Evolutionary conservation across 2,113 vertebrate species (phyloP).

Genomic region (Hydrolagus affinis): DNA sequence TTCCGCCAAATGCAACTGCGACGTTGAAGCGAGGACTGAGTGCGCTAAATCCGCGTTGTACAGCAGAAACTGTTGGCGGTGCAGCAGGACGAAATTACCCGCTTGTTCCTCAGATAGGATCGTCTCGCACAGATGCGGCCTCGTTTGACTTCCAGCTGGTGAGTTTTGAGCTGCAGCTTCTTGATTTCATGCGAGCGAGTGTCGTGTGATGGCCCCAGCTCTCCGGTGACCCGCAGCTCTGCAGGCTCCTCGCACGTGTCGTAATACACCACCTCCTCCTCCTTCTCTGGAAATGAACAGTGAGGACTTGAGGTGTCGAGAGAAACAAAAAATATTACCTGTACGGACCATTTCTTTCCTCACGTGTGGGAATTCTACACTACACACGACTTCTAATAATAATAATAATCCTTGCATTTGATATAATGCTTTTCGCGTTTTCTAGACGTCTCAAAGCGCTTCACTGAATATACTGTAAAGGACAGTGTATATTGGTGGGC

Average conservation of each 20-base stretch:
- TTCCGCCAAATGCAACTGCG: too few relatives aligned
- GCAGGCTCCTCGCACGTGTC: slow-evolving; percentile 82
- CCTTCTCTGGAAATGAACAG: slow-evolving; percentile 65
- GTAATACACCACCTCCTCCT: slow-evolving; percentile 91
- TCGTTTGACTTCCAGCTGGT: slow-evolving; percentile 72
- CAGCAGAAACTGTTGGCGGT: too few relatives aligned
- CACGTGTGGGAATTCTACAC: too few relatives aligned
- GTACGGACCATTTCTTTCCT: too few relatives aligned
- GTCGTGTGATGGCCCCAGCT: slow-evolving; percentile 40
- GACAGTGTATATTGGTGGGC: too few relatives aligned
- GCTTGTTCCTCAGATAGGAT: slow-evolving; percentile 81
- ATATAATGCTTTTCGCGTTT: too few relatives aligned
- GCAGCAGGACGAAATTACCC: slow-evolving; percentile 51
- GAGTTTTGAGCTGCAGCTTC: slow-evolving; percentile 57
- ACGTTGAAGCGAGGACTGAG: too few relatives aligned
- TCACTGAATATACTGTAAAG: too few relatives aligned
- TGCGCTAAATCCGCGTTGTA: too few relatives aligned
- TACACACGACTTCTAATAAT: too few relatives aligned
- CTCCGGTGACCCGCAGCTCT: slow-evolving; percentile 64
- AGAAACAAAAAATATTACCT: neutral
- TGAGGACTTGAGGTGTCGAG: neutral
- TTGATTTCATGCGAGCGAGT: slow-evolving; percentile 42
- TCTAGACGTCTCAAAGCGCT: too few relatives aligned
- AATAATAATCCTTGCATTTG: too few relatives aligned
- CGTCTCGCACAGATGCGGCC: slow-evolving; percentile 71